Evolutionary conservation across 2,797 vertebrate species (phyloP), one percentile per base, ranked within the genome.

Genomic region (Gila robusta): DNA sequence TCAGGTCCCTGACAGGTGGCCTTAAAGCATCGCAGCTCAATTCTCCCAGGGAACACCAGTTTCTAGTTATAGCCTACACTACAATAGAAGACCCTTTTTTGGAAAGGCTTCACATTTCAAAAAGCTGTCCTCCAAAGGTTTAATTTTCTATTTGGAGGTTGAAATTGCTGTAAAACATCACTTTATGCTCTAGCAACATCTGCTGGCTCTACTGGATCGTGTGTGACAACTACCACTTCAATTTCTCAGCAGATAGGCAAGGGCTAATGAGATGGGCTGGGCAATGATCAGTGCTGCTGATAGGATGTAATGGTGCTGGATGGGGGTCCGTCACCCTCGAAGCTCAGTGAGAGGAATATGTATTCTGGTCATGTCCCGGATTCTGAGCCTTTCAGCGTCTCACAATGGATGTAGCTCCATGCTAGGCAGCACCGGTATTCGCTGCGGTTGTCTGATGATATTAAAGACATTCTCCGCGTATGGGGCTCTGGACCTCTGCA

Each of bases 1-100:
- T 78, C 70, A 47, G 67, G 59, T 69, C 44, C 66, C 62, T 89
- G 88, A 89, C 83, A 81, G 86, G 59, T 86, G 77, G 80, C 80
- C 84, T 89, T 86, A 87, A 87, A 87, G 64, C 59, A 62, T 78
- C 19, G 14, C 81, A 67, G 28, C 86, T 70, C 70, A 81, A 71
- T 79, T 89, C 81, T 83, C 80, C 23, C 12, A 73, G 71, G 86
- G 17, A 81, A 67, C 77, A 69, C 41, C 54, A 70, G 74, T 11
- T 83, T 88, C 83, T 67, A 76, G n/a, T 59, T 85, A 88, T 59
- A 78, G 66, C 72, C 72, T 39, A 32, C 52, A 54, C 52, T 67
- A 74, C 35, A 54, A 79, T 74, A 73, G 54, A 62, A 79, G 66
- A 76, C 79, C 28, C 56, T 83, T 59, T 39, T 79, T 35, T 82